Conservation (phyloP, 2,113 vertebrate species). For the Chitala chitala region DNA sequence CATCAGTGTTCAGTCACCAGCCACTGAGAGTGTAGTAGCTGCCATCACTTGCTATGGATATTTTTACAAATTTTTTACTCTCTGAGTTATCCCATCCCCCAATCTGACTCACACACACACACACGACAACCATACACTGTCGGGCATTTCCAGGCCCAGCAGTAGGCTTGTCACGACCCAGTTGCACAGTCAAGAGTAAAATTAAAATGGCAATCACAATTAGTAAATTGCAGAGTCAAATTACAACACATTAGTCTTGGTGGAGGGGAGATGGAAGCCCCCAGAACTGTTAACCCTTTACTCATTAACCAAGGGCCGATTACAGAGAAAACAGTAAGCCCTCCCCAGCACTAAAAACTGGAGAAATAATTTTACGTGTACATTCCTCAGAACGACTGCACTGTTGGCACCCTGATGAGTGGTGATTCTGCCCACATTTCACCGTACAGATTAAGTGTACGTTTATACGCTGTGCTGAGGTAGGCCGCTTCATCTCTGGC, state of each 20-base stretch:
- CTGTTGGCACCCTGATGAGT: not conserved
- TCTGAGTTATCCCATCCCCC: no score
- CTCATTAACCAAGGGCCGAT: not conserved
- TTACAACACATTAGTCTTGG: constrained; percentile 85
- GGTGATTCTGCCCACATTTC: not conserved
- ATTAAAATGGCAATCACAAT: constrained; percentile 98
- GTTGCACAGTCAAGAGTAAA: constrained; percentile 89
- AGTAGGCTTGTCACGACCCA: constrained; percentile 28
- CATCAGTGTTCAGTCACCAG: no score
- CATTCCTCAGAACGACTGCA: not conserved
- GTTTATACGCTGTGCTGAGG: not conserved
- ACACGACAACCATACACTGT: not conserved
- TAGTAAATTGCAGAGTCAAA: constrained; percentile 86
- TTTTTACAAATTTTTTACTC: not conserved
- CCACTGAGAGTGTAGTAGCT: not conserved
- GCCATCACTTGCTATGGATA: not conserved
- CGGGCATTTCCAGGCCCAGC: not conserved
- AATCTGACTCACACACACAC: no score
- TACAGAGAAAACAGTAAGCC: not conserved
- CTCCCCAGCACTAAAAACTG: not conserved
- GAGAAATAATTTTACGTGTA: not conserved
- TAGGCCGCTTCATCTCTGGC: not conserved
- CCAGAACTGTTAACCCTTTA: constrained; percentile 27
- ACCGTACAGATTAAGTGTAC: not conserved
- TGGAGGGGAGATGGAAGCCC: constrained; percentile 22